Percentiles rank a stretch among this genome's conserved stretches.
Conservation (phyloP, 2,113 vertebrate species). For the Anser cygnoides region DNA sequence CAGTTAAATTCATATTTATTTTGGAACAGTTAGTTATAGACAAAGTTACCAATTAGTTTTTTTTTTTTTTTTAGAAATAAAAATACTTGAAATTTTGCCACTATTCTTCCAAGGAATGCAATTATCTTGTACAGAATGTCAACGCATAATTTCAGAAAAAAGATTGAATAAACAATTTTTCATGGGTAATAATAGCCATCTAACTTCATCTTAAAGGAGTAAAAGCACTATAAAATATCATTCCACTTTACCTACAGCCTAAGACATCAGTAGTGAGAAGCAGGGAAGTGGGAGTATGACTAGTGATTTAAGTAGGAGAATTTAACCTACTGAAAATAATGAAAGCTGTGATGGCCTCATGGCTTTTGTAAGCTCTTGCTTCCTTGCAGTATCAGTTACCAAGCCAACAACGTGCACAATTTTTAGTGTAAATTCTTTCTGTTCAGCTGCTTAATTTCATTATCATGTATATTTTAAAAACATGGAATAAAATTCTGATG, state of each 20-base stretch:
- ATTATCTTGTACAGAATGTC: not conserved
- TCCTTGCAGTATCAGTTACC: not conserved
- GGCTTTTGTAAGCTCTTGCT: not conserved
- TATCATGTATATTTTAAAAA: constrained; percentile 13
- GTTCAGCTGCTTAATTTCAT: constrained; percentile 55
- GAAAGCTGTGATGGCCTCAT: not conserved
- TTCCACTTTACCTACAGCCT: not conserved
- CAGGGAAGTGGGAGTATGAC: not conserved
- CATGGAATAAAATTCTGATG: constrained; percentile 31
- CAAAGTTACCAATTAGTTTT: not conserved
- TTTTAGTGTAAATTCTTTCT: not conserved
- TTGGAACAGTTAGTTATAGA: not conserved
- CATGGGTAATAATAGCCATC: not conserved
- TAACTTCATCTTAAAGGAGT: not conserved
- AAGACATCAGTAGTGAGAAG: not conserved
- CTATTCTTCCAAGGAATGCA: not conserved
- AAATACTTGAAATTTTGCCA: not conserved
- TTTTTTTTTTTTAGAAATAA: not conserved
- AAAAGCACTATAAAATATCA: not conserved
- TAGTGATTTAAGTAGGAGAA: not conserved
- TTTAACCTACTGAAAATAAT: not conserved
- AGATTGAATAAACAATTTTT: not conserved
- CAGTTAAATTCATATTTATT: constrained; percentile 1
- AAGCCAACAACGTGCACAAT: not conserved
- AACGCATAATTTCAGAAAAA: not conserved